Conservation (phyloP, 2,113 vertebrate species). For the Manacus vitellinus region DNA sequence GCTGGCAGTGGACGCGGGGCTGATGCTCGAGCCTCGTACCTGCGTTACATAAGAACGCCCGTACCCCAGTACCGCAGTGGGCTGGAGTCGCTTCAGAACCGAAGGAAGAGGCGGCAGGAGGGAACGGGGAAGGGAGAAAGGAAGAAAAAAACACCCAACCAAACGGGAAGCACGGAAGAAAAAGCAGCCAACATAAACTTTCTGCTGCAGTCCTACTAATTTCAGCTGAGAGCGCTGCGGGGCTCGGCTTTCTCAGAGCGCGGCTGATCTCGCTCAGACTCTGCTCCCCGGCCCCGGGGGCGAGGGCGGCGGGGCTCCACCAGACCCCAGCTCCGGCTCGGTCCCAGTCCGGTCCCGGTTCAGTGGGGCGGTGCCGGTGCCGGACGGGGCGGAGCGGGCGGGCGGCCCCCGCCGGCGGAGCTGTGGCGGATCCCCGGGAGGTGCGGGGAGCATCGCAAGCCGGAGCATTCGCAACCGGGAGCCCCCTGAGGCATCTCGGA, state of each 20-base stretch:
- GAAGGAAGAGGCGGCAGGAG: neutral
- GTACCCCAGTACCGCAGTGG: accelerated
- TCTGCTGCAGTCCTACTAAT: neutral
- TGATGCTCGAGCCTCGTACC: neutral
- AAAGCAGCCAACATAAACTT: neutral
- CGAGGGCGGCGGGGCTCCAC: neutral
- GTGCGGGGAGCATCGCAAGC: neutral
- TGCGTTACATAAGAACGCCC: neutral
- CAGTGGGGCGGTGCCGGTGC: neutral
- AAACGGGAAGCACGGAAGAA: neutral
- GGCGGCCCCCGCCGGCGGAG: neutral
- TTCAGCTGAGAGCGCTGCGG: neutral
- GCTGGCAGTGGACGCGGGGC: neutral
- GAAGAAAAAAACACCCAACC: accelerated
- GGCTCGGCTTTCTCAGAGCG: neutral
- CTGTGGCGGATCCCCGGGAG: neutral
- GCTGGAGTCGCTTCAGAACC: neutral
- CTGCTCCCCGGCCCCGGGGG: neutral
- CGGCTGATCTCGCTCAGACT: neutral
- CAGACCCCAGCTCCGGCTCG: neutral
- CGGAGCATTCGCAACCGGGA: neutral
- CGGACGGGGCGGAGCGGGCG: neutral
- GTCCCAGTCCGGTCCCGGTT: neutral
- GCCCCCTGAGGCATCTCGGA: neutral
- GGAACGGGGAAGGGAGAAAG: neutral